phyloP scores from a whole-genome alignment of 2,888 invertebrate genomes.

The Heptascelio sp. region DNA sequence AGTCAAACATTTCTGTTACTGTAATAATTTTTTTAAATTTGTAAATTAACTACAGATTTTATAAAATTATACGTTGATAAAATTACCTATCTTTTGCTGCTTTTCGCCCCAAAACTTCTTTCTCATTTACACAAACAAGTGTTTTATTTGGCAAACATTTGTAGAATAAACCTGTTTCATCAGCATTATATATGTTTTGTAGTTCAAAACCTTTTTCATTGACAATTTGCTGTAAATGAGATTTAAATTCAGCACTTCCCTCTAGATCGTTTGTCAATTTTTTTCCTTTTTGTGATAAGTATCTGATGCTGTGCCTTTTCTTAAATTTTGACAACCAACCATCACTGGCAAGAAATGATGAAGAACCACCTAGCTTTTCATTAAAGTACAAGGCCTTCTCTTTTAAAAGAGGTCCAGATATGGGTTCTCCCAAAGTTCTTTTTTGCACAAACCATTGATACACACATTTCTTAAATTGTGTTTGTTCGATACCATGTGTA shows the following conservation, averaged over 20 bases:
- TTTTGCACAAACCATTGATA: conserved; percentile 37
- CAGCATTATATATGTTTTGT: conserved; percentile 22
- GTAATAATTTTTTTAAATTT: no score
- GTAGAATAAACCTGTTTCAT: conserved; percentile 27
- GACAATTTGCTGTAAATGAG: background rate
- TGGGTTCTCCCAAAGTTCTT: conserved; percentile 9
- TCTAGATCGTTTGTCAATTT: conserved; percentile 17
- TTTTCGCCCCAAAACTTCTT: conserved; percentile 21
- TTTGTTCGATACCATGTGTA: conserved; percentile 5
- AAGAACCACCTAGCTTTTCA: conserved; percentile 8
- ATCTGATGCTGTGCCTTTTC: conserved; percentile 14
- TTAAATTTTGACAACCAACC: conserved; percentile 28
- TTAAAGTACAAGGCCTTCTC: conserved; percentile 24
- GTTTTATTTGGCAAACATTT: conserved; percentile 15
- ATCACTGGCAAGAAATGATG: conserved; percentile 30
- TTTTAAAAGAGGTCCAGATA: conserved; percentile 31
- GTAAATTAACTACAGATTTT: no score
- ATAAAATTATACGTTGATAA: background rate
- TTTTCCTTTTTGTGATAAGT: conserved; percentile 15
- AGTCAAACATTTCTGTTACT: no score
- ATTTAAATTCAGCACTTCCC: conserved; percentile 2
- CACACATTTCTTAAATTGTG: conserved; percentile 8
- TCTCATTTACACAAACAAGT: background rate
- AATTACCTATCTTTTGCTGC: conserved; percentile 19
- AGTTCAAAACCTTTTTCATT: conserved; percentile 6